A percentile compares a stretch with the other conserved stretches of the same genome.
Conservation (phyloP, 2,888 invertebrate genomes). For the Melangyna quadrimaculata region DNA sequence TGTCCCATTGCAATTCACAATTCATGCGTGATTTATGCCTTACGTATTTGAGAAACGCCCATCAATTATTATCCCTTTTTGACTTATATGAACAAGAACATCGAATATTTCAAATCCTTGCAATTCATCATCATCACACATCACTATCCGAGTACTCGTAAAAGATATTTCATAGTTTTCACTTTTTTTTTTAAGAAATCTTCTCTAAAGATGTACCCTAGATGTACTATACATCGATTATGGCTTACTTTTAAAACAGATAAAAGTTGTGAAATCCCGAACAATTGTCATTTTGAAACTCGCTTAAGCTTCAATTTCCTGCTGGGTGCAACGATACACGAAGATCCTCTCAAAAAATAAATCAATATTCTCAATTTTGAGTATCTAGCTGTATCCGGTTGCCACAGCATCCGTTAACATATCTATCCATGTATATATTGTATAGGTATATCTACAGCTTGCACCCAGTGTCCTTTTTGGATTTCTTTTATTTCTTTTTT, state of each 20-base stretch:
- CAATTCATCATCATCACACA: slow-evolving; percentile 1
- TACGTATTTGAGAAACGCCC: neutral
- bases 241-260: neutral
- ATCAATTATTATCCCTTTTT: too few relatives aligned
- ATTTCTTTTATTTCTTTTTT: neutral
- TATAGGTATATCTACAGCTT: neutral
- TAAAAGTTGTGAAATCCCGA: neutral
- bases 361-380: slow-evolving; percentile 33
- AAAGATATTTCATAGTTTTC: neutral
- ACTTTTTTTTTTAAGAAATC: neutral
- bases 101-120: neutral
- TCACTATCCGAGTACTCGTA: neutral
- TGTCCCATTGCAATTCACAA: neutral
- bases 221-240: neutral
- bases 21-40: neutral
- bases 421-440: neutral
- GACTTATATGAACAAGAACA: too few relatives aligned
- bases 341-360: slow-evolving; percentile 4
- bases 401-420: slow-evolving; percentile 2
- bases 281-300: slow-evolving; percentile 7
- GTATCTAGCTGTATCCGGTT: slow-evolving; percentile 31
- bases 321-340: slow-evolving; percentile 2
- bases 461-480: neutral
- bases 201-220: too few relatives aligned
- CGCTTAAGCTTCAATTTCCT: slow-evolving; percentile 13